Base-by-base conservation (phyloP, 2,113 vertebrate genomes). In the Mobula hypostoma region DNA sequence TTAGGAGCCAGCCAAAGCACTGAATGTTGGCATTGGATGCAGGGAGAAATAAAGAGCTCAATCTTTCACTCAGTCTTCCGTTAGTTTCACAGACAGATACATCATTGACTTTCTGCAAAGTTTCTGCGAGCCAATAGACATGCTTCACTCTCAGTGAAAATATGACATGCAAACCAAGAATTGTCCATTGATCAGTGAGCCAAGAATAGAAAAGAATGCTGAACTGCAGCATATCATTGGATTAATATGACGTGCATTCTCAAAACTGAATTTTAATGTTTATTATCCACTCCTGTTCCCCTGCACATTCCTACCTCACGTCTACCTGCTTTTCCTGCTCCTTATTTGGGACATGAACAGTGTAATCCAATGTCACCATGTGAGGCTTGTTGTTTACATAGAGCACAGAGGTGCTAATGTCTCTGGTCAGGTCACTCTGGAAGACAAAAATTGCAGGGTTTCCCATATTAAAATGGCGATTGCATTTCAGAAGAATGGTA, bases 361-460 rank as follows among this genome's bases (percentile, higher is more conserved):
- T 98, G 96, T 99, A 99, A 96, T 99, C 99, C 96, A 99, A 96
- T 5, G 99, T 99, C 94, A 99, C 98, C 99, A 99, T 99, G 94
- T 98, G 98, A 0, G 98, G 97, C 85, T 98, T 99, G 95, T 96
- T 99, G 96, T 99, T 97, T 4, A 99, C 98, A 95, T 97, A 98
- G 95, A 99, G 96, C 95, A 99, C 98, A 0, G 99, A 99, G 0
- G 99, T 99, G 29, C 97, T 97, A 95, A 99, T 98, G 95, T 99
- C 98, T 96, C 98, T 98, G 94, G 98, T 98, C 77, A 99, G 95
- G 94, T 99, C 99, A 63, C 98, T 99, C 99, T 99, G 95, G 72
- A 95, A 95, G 94, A 94, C 36, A 95, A 1, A 56, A 5, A 7
- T 17, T 24, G n/a, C 32, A 14, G 4, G 70, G 7, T 70, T 70